These are phyloP conservation scores for Monarcha castaneiventris DNA, from an alignment of 2,113 vertebrate species.

Conservation along the genomic window DNA sequence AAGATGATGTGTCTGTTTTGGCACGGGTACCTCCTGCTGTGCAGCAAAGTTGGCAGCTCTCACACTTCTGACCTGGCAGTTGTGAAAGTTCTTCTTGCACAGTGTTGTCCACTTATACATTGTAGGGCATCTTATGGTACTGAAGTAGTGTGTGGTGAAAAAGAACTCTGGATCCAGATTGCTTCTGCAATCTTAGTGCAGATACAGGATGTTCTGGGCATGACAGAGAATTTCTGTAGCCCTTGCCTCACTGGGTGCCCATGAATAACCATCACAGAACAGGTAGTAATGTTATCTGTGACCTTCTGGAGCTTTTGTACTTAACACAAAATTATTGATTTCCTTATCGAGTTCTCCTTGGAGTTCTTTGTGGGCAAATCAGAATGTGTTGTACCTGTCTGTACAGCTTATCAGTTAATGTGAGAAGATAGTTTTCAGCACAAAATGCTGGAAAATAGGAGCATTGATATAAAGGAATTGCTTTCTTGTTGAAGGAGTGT, in stretches of 20 bases:
- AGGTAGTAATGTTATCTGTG: background rate
- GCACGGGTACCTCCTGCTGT: background rate
- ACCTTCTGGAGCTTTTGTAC: background rate
- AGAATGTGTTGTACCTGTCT: background rate
- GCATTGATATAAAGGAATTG: background rate
- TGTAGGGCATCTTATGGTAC: background rate
- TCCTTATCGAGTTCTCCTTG: background rate
- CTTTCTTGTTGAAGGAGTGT: background rate
- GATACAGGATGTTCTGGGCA: background rate
- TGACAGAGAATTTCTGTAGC: background rate
- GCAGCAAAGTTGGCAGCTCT: background rate
- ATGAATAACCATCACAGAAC: background rate
- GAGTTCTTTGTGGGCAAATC: background rate
- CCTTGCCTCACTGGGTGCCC: background rate
- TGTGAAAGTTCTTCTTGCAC: background rate
- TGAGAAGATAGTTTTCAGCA: background rate
- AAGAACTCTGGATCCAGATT: background rate
- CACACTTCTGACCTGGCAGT: background rate
- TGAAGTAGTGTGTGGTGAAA: background rate
- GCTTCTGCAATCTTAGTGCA: background rate
- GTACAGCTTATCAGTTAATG: background rate
- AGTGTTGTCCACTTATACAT: background rate
- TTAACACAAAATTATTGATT: background rate
- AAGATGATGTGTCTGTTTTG: background rate
- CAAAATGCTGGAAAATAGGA: background rate